Percentiles rank a stretch among this genome's conserved stretches.
Evolutionary conservation across 2,888 invertebrate genomes (phyloP).

Genomic region (Hydriomena furcata): DNA sequence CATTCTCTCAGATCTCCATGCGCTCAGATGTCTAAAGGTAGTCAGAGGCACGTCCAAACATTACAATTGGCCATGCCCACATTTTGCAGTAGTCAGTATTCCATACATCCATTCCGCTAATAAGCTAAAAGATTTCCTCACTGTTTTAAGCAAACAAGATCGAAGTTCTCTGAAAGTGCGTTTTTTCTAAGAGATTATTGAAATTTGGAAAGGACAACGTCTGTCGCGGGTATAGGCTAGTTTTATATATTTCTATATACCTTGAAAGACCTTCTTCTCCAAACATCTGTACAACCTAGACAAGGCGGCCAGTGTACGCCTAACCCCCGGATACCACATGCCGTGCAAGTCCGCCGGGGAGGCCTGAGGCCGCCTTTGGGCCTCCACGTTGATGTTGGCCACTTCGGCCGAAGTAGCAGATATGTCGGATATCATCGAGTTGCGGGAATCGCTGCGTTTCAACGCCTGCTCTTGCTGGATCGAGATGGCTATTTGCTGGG

Average conservation of each 20-base stretch:
- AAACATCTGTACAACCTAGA: constrained; percentile 94
- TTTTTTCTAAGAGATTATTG: too few species aligned
- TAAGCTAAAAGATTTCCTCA: too few species aligned
- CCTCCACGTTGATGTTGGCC: constrained; percentile 83
- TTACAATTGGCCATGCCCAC: too few species aligned
- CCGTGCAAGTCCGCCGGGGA: constrained; percentile 98
- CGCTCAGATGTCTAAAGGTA: too few species aligned
- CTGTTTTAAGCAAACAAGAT: too few species aligned
- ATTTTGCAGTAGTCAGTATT: too few species aligned
- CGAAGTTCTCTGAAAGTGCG: too few species aligned
- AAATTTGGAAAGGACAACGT: too few species aligned
- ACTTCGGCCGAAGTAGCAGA: constrained; percentile 89
- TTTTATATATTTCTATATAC: constrained; percentile 63
- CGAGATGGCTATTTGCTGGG: constrained; percentile 86
- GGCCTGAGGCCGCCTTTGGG: constrained; percentile 72
- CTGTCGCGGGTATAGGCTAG: too few species aligned
- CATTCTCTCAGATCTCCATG: too few species aligned
- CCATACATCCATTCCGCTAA: too few species aligned
- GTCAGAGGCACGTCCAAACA: too few species aligned
- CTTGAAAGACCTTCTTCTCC: constrained; percentile 97
- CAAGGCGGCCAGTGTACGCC: constrained; percentile 96
- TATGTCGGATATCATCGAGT: constrained; percentile 86
- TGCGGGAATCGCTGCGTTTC: constrained; percentile 86
- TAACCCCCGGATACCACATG: constrained; percentile 99
- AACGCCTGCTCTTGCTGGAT: constrained; percentile 84